Base-by-base conservation (phyloP, 2,888 invertebrate species). In the Tyria jacobaeae region DNA sequence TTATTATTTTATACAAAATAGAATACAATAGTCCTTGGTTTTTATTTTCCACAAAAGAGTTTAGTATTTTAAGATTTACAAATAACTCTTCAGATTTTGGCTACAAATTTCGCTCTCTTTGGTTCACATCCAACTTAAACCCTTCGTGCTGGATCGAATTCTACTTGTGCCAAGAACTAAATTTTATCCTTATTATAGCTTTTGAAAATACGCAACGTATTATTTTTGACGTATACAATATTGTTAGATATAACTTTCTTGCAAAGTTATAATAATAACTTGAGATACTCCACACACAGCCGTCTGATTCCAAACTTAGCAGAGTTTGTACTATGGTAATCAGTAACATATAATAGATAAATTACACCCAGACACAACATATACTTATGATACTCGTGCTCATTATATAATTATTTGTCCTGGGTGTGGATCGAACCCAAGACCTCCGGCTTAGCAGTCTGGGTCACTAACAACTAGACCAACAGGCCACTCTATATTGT, bases 111-210 rank as follows among this genome's bases (percentile, higher is more conserved):
- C 54, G 66, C 37, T 63, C 61, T 56, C 57, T 57, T 65, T 76
- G 67, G 73, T 73, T 62, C 62, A 31, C 44, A 65, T 70, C 67
- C 74, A 76, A 73, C 25, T 49, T 57, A 50, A 52, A 61, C 55
- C 41, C 64, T 58, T 70, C 57, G 49, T 61, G 56, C 25, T 54
- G 15, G 57, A 76, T 62, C 51, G 61, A 60, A 57, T 61, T 51
- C 15, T 57, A 31, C 47, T 37, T 60, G 53, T 73, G 70, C 64
- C 66, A 62, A 76, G 53, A 61, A 64, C 60, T 21, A 14, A 48
- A 66, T 50, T 56, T 59, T 61, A 58, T 57, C 57, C 51, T 68
- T 51, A 27, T 64, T 62, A 59, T 68, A 68, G 59, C 27, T 12
- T 15, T 15, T 39, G n/a, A 27, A 31, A 2, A 31, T 31, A 31